Evolutionary conservation across 2,797 vertebrate genomes (phyloP).

Genomic region (Mus caroli): DNA sequence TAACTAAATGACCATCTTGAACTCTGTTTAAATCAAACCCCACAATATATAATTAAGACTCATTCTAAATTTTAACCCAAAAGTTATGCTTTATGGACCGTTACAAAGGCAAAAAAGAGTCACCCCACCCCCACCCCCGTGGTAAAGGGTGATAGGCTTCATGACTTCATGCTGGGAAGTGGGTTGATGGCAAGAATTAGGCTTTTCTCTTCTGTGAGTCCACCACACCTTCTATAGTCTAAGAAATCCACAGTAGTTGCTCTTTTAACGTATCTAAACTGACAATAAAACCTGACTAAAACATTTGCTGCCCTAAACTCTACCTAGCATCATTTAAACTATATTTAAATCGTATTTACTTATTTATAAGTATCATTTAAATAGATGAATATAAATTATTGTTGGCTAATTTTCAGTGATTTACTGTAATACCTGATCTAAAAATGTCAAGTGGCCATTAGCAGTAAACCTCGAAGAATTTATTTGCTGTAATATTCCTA

Average conservation of each 20-base stretch:
- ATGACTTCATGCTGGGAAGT: background rate
- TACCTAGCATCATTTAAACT: constrained; percentile 72
- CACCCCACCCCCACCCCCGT: background rate
- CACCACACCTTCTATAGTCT: background rate
- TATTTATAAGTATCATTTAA: constrained; percentile 85
- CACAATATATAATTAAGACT: constrained; percentile 28
- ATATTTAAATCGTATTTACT: constrained; percentile 84
- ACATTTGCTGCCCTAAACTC: constrained; percentile 59
- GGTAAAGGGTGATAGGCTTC: background rate
- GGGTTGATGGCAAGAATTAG: background rate
- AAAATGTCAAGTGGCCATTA: constrained; percentile 87
- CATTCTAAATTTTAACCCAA: background rate
- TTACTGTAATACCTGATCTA: constrained; percentile 83
- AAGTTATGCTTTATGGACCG: background rate
- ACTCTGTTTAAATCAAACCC: background rate
- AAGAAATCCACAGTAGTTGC: constrained; percentile 1
- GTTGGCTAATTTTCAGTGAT: constrained; percentile 83
- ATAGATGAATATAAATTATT: constrained; percentile 83
- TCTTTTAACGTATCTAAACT: constrained; percentile 62
- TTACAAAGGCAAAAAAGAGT: background rate
- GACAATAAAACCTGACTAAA: constrained; percentile 62
- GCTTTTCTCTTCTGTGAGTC: background rate
- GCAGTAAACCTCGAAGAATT: constrained; percentile 80
- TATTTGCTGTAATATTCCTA: constrained; percentile 82
- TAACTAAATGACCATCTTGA: constrained; percentile 38